These are phyloP conservation scores for Himantopus leucocephalus DNA, from an alignment of 2,113 vertebrate genomes.

Conservation along the genomic window DNA sequence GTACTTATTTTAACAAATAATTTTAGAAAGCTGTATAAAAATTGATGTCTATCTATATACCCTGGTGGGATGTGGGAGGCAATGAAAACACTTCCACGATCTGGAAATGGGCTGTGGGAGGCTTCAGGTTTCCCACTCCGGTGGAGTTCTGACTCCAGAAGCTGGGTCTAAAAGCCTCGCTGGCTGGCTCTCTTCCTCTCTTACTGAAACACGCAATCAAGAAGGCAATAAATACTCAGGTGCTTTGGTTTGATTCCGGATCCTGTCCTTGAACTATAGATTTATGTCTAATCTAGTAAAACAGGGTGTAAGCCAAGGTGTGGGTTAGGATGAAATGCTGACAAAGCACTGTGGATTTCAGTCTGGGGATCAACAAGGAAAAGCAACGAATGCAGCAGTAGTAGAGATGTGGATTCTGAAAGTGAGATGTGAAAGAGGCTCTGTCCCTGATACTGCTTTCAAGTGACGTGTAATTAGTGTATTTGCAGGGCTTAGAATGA, in stretches of 20 bases:
- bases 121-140: neutral
- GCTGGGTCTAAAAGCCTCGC: neutral
- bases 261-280: neutral
- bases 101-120: neutral
- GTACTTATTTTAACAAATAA: neutral
- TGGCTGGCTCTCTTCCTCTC: slow-evolving; percentile 12
- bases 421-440: neutral
- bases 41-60: neutral
- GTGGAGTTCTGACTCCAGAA: neutral
- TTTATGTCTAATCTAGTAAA: neutral
- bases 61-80: slow-evolving; percentile 2
- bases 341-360: neutral
- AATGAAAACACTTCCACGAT: neutral
- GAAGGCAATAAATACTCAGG: neutral
- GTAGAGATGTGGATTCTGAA: neutral
- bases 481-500: neutral
- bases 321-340: slow-evolving; percentile 3
- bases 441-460: neutral
- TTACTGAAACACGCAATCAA: neutral
- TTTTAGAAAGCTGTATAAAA: slow-evolving; percentile 32
- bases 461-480: neutral
- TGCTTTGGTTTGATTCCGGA: neutral
- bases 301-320: neutral
- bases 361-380: neutral
- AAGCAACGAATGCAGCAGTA: neutral